Percentiles rank a stretch among this genome's conserved stretches.
phyloP scores from a whole-genome alignment of 2,797 vertebrate species.

The Choloepus didactylus region DNA sequence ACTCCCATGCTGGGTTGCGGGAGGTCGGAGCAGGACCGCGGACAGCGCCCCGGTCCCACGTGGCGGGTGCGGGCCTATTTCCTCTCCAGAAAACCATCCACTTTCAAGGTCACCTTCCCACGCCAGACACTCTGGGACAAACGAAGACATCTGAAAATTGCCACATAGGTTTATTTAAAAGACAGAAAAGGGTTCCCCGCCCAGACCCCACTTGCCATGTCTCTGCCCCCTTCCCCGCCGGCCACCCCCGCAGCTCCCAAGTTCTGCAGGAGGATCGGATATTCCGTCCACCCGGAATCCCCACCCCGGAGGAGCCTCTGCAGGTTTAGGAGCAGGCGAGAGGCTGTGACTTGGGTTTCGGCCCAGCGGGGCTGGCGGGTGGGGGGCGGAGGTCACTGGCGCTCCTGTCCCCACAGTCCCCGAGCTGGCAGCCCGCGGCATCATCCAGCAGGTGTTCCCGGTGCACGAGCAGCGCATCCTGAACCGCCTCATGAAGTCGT shows the following conservation, averaged over 20 bases:
- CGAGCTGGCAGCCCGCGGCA: constrained; percentile 94
- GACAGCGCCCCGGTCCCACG: neutral
- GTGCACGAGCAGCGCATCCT: constrained; percentile 97
- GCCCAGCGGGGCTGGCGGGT: neutral
- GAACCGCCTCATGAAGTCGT: constrained; percentile 97
- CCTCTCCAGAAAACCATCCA: neutral
- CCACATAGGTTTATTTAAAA: constrained; percentile 1
- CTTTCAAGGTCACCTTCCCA: neutral
- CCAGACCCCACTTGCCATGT: neutral
- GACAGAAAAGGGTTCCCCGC: neutral
- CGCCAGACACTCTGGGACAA: neutral
- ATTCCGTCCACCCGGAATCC: neutral
- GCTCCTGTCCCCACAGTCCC: constrained; percentile 90
- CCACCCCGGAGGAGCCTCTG: neutral
- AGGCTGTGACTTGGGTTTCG: neutral
- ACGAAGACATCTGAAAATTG: neutral
- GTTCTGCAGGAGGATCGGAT: neutral
- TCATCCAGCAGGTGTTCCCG: constrained; percentile 97
- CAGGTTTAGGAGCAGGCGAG: neutral
- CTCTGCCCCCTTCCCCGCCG: neutral
- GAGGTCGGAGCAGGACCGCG: constrained; percentile 28
- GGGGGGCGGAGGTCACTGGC: neutral
- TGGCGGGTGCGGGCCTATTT: neutral
- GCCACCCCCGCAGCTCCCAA: neutral
- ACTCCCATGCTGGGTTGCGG: too few species aligned